Evolutionary conservation across 2,113 vertebrate species (phyloP), one percentile per base, ranked within the genome.

Genomic region (Octodon degus): DNA sequence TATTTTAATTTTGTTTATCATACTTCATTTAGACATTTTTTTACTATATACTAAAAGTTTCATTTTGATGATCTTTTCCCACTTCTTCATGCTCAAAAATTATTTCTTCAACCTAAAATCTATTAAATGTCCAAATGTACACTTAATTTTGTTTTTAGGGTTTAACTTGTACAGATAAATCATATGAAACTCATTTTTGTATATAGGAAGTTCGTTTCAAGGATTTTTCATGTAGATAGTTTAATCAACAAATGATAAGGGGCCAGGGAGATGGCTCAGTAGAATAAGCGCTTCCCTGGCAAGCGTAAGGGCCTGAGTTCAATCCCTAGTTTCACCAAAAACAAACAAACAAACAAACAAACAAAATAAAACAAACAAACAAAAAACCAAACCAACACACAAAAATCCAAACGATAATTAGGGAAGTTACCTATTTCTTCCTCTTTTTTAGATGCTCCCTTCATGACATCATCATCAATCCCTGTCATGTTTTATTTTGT

Each of bases 11-110:
- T 90, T 63, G 58, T 95, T 82, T 67, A 34, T 12, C 1, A 43
- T 24, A 17, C 43, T 92, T 93, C 87, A 67, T 2, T 85, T 86
- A 72, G 0, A 76, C 68, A 86, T 81, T 76, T 91, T 85, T 43
- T 94, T 80, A 77, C 53, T 82, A 62, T 72, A 22, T 58, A 79
- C 24, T 50, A 53, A 40, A 53, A 13, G 93, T 95, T 90, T 63
- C 72, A 63, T 77, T 77, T 83, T 5, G 74, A 65, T 11, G 0
- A 53, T 32, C 86, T 89, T 70, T n/a, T 20, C 53, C 24, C 0
- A 86, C 11, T 60, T 94, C 89, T 87, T 67, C n/a, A 93, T 25
- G 27, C n/a, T 95, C 37, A 90, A 85, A 86, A 90, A 60, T 63
- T 74, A 85, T 47, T 96, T 97, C 40, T 47, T 4, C 60, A 92